Evolutionary conservation across 2,888 invertebrate species (phyloP).

Genomic region (Yponomeuta plumbellus): DNA sequence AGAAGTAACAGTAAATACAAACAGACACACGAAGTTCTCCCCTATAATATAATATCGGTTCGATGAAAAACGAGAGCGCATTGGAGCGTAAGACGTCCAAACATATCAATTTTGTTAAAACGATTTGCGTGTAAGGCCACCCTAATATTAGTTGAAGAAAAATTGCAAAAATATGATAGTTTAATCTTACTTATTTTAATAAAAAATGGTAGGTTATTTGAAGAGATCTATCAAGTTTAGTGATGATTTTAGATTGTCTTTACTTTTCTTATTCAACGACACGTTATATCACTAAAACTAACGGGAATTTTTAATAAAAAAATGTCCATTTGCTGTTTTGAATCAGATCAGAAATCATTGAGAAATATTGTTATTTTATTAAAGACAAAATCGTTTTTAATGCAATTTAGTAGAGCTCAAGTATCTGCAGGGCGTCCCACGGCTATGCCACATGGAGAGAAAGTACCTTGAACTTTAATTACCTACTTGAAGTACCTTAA

Average conservation of each 20-base stretch:
- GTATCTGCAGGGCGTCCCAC: too few relatives aligned
- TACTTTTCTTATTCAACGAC: background rate
- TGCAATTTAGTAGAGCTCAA: too few relatives aligned
- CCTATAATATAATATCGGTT: background rate
- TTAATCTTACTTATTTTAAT: background rate
- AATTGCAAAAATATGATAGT: background rate
- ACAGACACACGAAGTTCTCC: background rate
- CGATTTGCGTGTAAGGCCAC: conserved; percentile 3
- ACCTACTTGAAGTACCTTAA: too few relatives aligned
- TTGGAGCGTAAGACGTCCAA: conserved; percentile 17
- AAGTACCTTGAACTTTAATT: too few relatives aligned
- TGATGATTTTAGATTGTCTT: background rate
- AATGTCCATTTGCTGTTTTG: too few relatives aligned
- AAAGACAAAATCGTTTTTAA: too few relatives aligned
- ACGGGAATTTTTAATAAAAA: too few relatives aligned
- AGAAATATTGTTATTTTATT: too few relatives aligned
- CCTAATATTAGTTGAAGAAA: background rate
- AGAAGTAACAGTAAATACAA: background rate
- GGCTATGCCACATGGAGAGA: too few relatives aligned
- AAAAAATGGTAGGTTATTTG: background rate
- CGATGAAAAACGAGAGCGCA: conserved; percentile 34
- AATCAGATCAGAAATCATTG: too few relatives aligned
- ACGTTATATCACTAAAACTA: too few relatives aligned
- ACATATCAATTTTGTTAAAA: conserved; percentile 56
- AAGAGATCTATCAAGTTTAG: background rate